Conservation (phyloP, 2,888 invertebrate genomes). For the Mythimna impura region DNA sequence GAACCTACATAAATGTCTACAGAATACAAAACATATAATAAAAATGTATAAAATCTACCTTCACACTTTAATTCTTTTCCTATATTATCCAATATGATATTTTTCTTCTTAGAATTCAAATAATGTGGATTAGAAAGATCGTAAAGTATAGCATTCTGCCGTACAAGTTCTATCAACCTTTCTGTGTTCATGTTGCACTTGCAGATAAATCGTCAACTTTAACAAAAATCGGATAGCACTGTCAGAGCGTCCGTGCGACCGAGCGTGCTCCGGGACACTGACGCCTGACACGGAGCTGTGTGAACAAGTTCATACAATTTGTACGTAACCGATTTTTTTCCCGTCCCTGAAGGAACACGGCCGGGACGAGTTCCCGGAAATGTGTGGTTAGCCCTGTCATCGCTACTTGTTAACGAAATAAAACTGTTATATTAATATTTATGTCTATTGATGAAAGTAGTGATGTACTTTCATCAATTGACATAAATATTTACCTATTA, state of each 20-base stretch:
- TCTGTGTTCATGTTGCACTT: constrained; percentile 1
- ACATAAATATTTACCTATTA: too few relatives aligned
- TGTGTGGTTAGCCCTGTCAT: neutral
- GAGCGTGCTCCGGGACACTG: neutral
- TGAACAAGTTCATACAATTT: constrained; percentile 9
- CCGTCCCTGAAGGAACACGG: constrained; percentile 16
- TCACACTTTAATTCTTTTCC: too few relatives aligned
- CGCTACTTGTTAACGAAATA: too few relatives aligned
- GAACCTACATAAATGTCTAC: too few relatives aligned
- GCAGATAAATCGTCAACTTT: constrained; percentile 6
- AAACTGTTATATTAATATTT: too few relatives aligned
- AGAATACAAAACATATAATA: too few relatives aligned
- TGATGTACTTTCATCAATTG: too few relatives aligned
- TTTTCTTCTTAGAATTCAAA: constrained; percentile 10
- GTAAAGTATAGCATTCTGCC: neutral
- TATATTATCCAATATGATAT: neutral
- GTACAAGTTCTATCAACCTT: neutral
- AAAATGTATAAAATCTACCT: too few relatives aligned
- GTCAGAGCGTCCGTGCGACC: constrained; percentile 9
- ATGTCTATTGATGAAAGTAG: too few relatives aligned
- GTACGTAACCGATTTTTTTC: constrained; percentile 9
- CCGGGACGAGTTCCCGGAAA: neutral
- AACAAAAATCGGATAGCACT: constrained; percentile 5
- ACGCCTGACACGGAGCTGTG: neutral
- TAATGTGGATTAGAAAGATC: constrained; percentile 3